Conservation (phyloP, 2,888 invertebrate species). For the Margaritifera margaritifera region DNA sequence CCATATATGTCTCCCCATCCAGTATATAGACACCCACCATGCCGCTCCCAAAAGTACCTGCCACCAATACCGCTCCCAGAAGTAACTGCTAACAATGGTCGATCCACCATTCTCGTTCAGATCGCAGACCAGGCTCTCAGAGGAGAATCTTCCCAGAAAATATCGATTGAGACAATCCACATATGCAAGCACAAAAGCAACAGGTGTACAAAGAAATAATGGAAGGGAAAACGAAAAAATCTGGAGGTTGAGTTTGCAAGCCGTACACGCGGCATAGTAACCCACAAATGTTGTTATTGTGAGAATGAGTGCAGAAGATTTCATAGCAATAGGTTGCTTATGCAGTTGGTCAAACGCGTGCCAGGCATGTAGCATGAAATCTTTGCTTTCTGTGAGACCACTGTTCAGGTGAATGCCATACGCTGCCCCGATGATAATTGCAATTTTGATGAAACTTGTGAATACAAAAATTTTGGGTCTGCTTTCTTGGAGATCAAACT, state of each 20-base stretch:
- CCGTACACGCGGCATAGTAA: conserved; percentile 74
- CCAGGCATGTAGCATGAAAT: too few relatives aligned
- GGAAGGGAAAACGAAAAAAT: conserved; percentile 72
- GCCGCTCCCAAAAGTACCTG: conserved; percentile 30
- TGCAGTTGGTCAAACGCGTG: conserved; percentile 13
- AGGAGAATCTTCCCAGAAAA: conserved; percentile 18
- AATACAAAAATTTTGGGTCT: conserved; percentile 31
- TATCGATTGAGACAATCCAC: conserved; percentile 18
- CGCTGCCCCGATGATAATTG: too few relatives aligned
- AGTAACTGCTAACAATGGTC: too few relatives aligned
- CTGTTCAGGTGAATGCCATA: too few relatives aligned
- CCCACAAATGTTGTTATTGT: conserved; percentile 41
- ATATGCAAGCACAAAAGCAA: conserved; percentile 35
- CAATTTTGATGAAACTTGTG: conserved; percentile 38
- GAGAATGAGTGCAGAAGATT: conserved; percentile 32
- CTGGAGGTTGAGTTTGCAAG: conserved; percentile 75
- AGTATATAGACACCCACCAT: conserved; percentile 61
- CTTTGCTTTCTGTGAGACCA: too few relatives aligned
- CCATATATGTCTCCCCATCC: conserved; percentile 68
- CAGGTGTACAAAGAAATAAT: conserved; percentile 71
- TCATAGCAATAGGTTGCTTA: conserved; percentile 13
- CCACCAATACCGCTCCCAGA: conserved; percentile 11
- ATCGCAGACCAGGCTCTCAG: conserved; percentile 17
- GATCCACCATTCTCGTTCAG: neutral
- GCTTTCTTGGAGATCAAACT: conserved; percentile 45